Percentiles rank a stretch among this genome's conserved stretches.
Evolutionary conservation across 2,113 vertebrate species (phyloP).

Genomic region (Misgurnus mizolepis): DNA sequence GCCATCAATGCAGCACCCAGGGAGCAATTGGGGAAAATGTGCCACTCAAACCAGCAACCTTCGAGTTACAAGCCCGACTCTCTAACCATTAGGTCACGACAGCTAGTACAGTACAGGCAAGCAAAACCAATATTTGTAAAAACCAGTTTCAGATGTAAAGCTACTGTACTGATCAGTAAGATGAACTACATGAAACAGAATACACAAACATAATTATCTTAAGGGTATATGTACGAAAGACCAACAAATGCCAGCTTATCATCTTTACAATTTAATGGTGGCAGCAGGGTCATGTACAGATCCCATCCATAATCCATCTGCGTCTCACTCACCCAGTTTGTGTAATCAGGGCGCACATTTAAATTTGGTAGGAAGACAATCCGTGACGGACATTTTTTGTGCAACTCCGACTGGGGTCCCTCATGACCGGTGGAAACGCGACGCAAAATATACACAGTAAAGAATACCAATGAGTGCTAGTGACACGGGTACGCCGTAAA

Average conservation of each 20-base stretch:
- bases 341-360: constrained; percentile 78
- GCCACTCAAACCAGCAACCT: too few species aligned
- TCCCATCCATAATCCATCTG: constrained; percentile 69
- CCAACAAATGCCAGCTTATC: constrained; percentile 47
- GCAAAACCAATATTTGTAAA: too few species aligned
- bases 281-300: constrained; percentile 40
- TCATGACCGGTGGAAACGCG: constrained; percentile 66
- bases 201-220: constrained; percentile 43
- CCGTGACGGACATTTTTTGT: constrained; percentile 79
- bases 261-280: constrained; percentile 63
- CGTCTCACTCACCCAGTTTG: constrained; percentile 70
- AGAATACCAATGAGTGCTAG: constrained; percentile 14
- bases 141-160: background rate
- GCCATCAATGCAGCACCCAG: too few species aligned
- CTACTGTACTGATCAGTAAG: background rate
- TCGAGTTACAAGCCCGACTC: too few species aligned
- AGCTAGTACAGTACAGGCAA: too few species aligned
- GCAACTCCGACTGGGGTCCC: constrained; percentile 74
- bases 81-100: too few species aligned
- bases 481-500: background rate
- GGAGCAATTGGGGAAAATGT: too few species aligned
- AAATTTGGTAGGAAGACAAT: constrained; percentile 74
- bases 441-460: background rate
- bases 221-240: constrained; percentile 51
- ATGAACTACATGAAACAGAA: background rate